Evolutionary conservation across 1,140 invertebrate genomes (phyloP).

Genomic region (Caenorhabditis brenneri): DNA sequence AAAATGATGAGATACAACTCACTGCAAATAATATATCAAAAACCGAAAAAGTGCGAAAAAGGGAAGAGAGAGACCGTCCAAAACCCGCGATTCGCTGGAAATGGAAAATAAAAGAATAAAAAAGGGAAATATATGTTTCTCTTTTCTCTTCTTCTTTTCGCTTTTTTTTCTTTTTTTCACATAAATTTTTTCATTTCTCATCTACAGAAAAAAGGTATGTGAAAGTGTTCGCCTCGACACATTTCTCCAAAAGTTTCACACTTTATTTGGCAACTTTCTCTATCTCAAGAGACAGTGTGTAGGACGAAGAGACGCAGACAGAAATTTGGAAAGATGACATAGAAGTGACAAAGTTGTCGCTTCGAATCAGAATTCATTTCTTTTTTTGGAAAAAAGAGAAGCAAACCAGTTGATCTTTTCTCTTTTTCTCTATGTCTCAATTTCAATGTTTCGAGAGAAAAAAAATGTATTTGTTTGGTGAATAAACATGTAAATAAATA

Average conservation of each 20-base stretch:
- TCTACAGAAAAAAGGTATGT: background rate
- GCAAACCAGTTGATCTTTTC: slow-evolving; percentile 25
- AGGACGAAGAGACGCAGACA: background rate
- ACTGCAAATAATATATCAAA: background rate
- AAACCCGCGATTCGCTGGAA: background rate
- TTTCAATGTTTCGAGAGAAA: background rate
- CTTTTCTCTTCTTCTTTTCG: background rate
- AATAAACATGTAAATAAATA: slow-evolving; percentile 38
- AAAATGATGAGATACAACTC: background rate
- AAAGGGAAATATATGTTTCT: slow-evolving; percentile 23
- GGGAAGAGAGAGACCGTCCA: background rate
- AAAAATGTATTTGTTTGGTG: background rate
- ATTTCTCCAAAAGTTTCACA: background rate
- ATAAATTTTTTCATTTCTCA: background rate
- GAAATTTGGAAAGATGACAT: background rate
- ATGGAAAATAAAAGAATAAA: background rate
- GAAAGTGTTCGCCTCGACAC: background rate
- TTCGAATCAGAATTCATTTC: slow-evolving; percentile 26
- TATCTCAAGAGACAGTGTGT: background rate
- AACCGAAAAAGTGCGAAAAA: background rate
- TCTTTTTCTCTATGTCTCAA: background rate
- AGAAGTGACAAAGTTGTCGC: slow-evolving; percentile 15
- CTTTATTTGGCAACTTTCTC: slow-evolving; percentile 18
- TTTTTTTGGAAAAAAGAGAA: background rate
- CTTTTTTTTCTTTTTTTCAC: background rate